A percentile compares a stretch with the other conserved stretches of the same genome.
These are phyloP conservation scores for Caenorhabditis uteleia DNA, from an alignment of 2,888 invertebrate species.

Conservation along the genomic window DNA sequence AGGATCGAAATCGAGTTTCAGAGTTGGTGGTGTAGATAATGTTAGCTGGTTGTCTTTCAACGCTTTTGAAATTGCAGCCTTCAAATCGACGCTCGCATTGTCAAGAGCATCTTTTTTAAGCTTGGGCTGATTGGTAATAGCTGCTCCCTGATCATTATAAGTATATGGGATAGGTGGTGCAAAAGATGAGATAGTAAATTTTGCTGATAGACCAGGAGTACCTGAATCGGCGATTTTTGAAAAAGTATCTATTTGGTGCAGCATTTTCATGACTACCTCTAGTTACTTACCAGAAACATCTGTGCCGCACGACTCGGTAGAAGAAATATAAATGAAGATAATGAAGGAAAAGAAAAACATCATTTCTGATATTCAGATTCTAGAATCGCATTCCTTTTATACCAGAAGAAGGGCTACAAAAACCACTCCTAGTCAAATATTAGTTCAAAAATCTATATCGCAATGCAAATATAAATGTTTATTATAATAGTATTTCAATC, in stretches of 20 bases:
- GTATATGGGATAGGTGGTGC: constrained; percentile 20
- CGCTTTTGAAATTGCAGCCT: constrained; percentile 18
- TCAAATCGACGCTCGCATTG: constrained; percentile 13
- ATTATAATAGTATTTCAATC: no score
- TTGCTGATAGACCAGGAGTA: constrained; percentile 6
- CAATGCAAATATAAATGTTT: no score
- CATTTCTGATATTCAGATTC: no score
- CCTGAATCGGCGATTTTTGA: constrained; percentile 1
- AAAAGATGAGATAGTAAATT: constrained; percentile 17
- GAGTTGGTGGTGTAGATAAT: constrained; percentile 11
- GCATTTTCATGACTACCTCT: no score
- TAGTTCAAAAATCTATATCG: no score
- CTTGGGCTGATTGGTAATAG: constrained; percentile 2
- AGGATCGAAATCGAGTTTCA: constrained; percentile 14
- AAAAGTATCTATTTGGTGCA: not conserved
- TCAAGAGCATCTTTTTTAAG: constrained; percentile 5
- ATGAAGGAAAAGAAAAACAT: no score
- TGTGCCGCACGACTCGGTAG: no score
- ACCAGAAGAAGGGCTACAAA: no score
- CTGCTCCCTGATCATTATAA: constrained; percentile 10
- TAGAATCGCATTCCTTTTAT: no score
- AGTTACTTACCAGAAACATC: no score
- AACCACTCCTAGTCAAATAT: no score
- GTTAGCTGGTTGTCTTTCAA: constrained; percentile 17
- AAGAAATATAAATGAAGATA: no score